Evolutionary conservation across 1,140 invertebrate species (phyloP).

Genomic region (Drosophila paulistorum): DNA sequence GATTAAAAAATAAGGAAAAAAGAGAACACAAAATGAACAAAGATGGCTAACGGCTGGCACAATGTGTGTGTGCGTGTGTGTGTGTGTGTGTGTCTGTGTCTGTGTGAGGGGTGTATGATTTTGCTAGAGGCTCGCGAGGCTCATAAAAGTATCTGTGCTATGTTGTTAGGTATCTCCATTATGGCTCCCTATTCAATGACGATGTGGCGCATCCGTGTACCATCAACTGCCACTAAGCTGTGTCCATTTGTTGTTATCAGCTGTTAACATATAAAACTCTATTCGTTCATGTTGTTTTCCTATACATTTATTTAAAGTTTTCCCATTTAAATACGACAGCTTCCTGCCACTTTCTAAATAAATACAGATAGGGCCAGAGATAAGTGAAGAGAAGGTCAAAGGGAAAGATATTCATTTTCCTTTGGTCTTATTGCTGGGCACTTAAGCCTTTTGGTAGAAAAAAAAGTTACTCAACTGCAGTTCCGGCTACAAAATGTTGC

Average conservation of each 20-base stretch:
- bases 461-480: constrained; percentile 65
- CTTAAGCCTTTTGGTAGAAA: constrained; percentile 12
- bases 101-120: constrained; percentile 5
- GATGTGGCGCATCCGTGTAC: constrained; percentile 54
- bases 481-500: constrained; percentile 69
- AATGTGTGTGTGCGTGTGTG: background rate
- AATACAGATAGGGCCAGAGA: background rate
- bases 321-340: constrained; percentile 67
- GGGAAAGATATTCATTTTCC: background rate
- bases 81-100: background rate
- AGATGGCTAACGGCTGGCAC: constrained; percentile 33
- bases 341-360: constrained; percentile 50
- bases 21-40: constrained; percentile 42
- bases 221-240: constrained; percentile 34
- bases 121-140: constrained; percentile 6
- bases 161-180: background rate
- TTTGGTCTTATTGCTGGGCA: constrained; percentile 3
- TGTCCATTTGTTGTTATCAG: constrained; percentile 48
- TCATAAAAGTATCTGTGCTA: background rate
- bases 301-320: constrained; percentile 59
- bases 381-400: background rate
- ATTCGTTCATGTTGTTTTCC: constrained; percentile 28
- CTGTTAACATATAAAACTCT: constrained; percentile 42
- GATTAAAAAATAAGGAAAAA: constrained; percentile 42
- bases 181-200: constrained; percentile 13